These are phyloP conservation scores for Strigamia transsilvanica DNA, from an alignment of 2,888 invertebrate genomes.

Conservation along the genomic window DNA sequence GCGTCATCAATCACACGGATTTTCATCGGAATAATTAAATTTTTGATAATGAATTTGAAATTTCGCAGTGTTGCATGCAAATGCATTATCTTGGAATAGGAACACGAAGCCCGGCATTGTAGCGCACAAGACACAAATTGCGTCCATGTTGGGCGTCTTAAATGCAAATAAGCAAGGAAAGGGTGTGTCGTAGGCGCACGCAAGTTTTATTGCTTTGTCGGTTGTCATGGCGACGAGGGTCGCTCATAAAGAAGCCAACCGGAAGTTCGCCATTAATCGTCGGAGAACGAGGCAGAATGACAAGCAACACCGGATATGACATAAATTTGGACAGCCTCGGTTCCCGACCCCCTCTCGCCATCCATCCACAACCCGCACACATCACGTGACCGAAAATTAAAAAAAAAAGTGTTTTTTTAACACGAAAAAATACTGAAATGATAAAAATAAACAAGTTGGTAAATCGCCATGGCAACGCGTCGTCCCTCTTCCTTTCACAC, in stretches of 20 bases:
- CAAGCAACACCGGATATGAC: slow-evolving; percentile 50
- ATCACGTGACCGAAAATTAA: background rate
- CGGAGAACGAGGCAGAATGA: slow-evolving; percentile 48
- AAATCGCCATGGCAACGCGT: background rate
- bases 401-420: background rate
- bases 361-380: background rate
- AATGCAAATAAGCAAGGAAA: slow-evolving; percentile 45
- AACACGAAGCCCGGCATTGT: background rate
- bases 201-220: slow-evolving; percentile 52
- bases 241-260: slow-evolving; percentile 52
- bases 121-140: slow-evolving; percentile 33
- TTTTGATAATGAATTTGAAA: too few species aligned
- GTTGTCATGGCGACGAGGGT: slow-evolving; percentile 50
- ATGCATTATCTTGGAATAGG: background rate
- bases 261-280: slow-evolving; percentile 53
- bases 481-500: slow-evolving; percentile 36
- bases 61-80: background rate
- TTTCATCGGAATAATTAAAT: too few species aligned
- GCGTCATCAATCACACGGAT: too few species aligned
- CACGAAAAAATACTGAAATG: background rate
- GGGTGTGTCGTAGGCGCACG: slow-evolving; percentile 47
- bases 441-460: slow-evolving; percentile 3
- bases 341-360: background rate
- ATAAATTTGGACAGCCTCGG: slow-evolving; percentile 51
- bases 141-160: slow-evolving; percentile 40